phyloP scores from a whole-genome alignment of 2,797 vertebrate species.

The Galaxias olidus region DNA sequence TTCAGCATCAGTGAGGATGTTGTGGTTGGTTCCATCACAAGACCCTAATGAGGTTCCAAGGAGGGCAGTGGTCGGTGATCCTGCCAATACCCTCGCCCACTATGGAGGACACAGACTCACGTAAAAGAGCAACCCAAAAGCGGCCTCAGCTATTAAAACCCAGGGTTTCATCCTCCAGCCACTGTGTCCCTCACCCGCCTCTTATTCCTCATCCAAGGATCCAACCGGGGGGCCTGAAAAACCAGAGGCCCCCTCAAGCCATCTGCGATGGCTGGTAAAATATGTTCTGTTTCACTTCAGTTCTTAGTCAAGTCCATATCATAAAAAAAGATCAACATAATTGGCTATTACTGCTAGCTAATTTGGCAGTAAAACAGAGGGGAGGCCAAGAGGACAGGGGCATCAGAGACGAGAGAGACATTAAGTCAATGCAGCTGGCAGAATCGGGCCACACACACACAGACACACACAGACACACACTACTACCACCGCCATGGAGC shows the following conservation, averaged over 20 bases:
- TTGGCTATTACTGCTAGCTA: slow-evolving; percentile 56
- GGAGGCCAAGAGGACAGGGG: slow-evolving; percentile 60
- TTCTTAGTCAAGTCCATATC: slow-evolving; percentile 52
- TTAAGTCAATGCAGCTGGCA: slow-evolving; percentile 58
- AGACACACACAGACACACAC: slow-evolving; percentile 39
- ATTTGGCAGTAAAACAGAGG: slow-evolving; percentile 60
- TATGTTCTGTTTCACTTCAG: slow-evolving; percentile 52
- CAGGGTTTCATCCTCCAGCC: slow-evolving; percentile 2
- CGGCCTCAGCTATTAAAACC: slow-evolving; percentile 19
- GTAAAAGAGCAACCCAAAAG: slow-evolving; percentile 9
- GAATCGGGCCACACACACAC: slow-evolving; percentile 39
- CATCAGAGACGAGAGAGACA: slow-evolving; percentile 47
- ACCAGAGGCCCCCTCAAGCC: slow-evolving; percentile 40
- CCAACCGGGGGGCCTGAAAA: slow-evolving; percentile 44
- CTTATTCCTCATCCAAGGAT: slow-evolving; percentile 31
- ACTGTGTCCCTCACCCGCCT: slow-evolving; percentile 35
- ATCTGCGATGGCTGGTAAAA: slow-evolving; percentile 57
- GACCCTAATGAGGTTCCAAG: slow-evolving; percentile 23
- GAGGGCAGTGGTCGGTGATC: neutral
- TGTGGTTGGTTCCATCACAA: slow-evolving; percentile 34
- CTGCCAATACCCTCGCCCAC: slow-evolving; percentile 12
- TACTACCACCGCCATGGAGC: slow-evolving; percentile 20
- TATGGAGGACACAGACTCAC: slow-evolving; percentile 19
- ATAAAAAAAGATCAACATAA: slow-evolving; percentile 62
- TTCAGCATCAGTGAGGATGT: slow-evolving; percentile 21